phyloP scores from a whole-genome alignment of 1,140 invertebrate species.

The Macrobrachium rosenbergii region DNA sequence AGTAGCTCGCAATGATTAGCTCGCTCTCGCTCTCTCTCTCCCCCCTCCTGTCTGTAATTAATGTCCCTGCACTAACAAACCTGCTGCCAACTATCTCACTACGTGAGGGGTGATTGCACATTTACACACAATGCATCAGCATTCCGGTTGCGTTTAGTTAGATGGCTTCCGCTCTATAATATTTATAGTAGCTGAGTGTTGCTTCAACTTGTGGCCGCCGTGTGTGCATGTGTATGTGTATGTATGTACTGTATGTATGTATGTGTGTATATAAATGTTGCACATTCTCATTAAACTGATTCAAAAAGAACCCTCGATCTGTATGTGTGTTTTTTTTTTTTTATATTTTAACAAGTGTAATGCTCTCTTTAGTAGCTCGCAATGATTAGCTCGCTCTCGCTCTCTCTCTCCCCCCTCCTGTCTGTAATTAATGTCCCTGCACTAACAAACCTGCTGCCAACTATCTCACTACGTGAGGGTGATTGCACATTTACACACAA shows the following conservation, averaged over 20 bases:
- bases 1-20: background rate
- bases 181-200: background rate
- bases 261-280: conserved; percentile 7
- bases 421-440: background rate
- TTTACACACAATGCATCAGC: too few species aligned
- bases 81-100: too few species aligned
- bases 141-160: background rate
- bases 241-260: too few species aligned
- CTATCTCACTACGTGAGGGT: too few species aligned
- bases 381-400: background rate
- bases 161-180: background rate
- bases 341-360: background rate
- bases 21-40: conserved; percentile 15
- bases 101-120: too few species aligned
- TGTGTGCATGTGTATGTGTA: conserved; percentile 26
- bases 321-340: too few species aligned
- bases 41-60: background rate
- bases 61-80: background rate
- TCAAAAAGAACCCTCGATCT: too few species aligned
- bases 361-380: background rate
- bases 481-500: too few species aligned
- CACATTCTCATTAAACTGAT: background rate
- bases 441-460: background rate
- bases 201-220: background rate
- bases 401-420: conserved; percentile 25